phyloP scores from a whole-genome alignment of 2,797 vertebrate genomes.

The Tokudaia tokunoshimensis region DNA sequence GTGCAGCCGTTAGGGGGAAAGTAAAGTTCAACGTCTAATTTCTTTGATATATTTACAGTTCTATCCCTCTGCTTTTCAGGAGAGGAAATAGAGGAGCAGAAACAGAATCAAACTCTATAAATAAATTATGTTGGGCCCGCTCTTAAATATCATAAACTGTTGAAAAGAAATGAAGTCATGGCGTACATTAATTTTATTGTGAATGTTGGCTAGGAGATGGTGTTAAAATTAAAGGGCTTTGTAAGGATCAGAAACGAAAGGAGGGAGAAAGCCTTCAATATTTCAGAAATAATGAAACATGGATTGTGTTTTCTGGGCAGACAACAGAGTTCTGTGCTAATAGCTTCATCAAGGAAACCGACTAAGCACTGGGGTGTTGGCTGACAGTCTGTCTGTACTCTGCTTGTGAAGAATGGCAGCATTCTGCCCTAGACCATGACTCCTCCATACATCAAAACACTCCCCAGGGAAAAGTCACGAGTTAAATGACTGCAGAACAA shows the following conservation, averaged over 20 bases:
- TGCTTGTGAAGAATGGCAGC: conserved; percentile 32
- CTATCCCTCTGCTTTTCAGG: conserved; percentile 76
- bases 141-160: conserved; percentile 76
- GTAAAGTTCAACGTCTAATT: conserved; percentile 80
- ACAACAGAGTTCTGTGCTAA: background rate
- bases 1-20: conserved; percentile 72
- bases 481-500: conserved; percentile 69
- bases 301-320: background rate
- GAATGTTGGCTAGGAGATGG: conserved; percentile 60
- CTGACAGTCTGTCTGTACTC: background rate
- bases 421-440: conserved; percentile 32
- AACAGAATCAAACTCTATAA: conserved; percentile 74
- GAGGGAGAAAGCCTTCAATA: conserved; percentile 16
- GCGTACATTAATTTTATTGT: conserved; percentile 75
- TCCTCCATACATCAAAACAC: conserved; percentile 59
- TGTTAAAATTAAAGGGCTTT: conserved; percentile 69
- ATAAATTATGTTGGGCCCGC: conserved; percentile 77
- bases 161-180: conserved; percentile 76
- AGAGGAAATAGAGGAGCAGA: conserved; percentile 77
- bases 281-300: conserved; percentile 66
- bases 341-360: background rate
- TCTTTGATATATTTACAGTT: conserved; percentile 74
- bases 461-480: conserved; percentile 47
- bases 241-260: conserved; percentile 46
- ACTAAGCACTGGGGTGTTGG: background rate